Evolutionary conservation across 2,797 vertebrate species (phyloP).

Genomic region (Sarcoramphus papa): DNA sequence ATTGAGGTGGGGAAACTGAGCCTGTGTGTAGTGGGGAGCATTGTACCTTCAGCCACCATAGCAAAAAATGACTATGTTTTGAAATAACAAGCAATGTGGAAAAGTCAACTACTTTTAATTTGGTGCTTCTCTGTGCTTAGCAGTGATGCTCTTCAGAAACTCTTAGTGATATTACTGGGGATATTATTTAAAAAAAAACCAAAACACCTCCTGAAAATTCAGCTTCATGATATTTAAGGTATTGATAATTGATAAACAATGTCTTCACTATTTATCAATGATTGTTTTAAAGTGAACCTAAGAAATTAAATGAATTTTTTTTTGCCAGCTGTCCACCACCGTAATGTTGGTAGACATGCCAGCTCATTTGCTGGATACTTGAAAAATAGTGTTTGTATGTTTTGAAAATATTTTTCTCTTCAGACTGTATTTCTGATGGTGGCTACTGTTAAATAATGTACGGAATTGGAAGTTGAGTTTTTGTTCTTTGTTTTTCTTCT

Average conservation of each 20-base stretch:
- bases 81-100: background rate
- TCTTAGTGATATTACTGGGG: background rate
- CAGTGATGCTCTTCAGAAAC: background rate
- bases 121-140: background rate
- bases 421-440: background rate
- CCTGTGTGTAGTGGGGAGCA: background rate
- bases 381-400: background rate
- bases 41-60: background rate
- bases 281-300: background rate
- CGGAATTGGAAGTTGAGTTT: background rate
- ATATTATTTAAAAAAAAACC: background rate
- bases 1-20: background rate
- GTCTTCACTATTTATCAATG: background rate
- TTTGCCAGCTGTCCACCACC: background rate
- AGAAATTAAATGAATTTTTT: background rate
- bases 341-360: background rate
- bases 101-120: background rate
- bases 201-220: background rate
- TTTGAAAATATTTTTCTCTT: background rate
- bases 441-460: background rate
- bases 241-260: background rate
- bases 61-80: background rate
- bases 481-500: slow-evolving; percentile 21
- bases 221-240: background rate
- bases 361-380: background rate